Evolutionary conservation across 2,113 vertebrate genomes (phyloP).

Genomic region (Panurus biarmicus): DNA sequence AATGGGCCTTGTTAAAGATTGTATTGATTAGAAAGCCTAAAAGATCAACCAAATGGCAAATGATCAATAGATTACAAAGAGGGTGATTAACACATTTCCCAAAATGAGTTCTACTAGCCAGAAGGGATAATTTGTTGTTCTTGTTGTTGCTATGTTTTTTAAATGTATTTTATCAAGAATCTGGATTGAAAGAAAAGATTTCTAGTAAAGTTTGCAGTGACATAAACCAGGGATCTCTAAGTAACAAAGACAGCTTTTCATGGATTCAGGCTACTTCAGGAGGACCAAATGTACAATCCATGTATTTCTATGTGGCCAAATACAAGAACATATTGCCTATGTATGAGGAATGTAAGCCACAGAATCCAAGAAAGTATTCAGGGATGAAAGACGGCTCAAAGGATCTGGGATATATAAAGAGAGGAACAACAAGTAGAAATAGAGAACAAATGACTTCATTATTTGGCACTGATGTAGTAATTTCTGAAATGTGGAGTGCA

Average conservation of each 20-base stretch:
- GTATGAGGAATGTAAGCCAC: neutral
- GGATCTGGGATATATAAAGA: slow-evolving; percentile 18
- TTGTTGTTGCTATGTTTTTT: neutral
- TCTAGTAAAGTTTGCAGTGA: neutral
- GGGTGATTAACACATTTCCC: neutral
- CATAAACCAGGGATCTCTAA: neutral
- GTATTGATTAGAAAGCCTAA: neutral
- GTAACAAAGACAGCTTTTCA: neutral
- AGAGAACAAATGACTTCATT: slow-evolving; percentile 53
- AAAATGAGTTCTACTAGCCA: neutral
- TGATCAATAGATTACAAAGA: neutral
- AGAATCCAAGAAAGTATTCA: neutral
- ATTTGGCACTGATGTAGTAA: slow-evolving; percentile 25
- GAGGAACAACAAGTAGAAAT: slow-evolving; percentile 38
- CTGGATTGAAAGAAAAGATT: neutral
- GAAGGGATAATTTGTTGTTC: neutral
- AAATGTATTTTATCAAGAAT: neutral
- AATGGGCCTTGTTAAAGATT: neutral
- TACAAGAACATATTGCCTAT: neutral
- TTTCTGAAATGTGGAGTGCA: slow-evolving; percentile 32
- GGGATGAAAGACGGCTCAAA: neutral
- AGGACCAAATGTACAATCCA: neutral
- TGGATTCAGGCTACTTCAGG: neutral
- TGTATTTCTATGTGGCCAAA: neutral
- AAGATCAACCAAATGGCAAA: neutral